Conservation (phyloP, 1,140 invertebrate genomes). For the Apolygus lucorum region DNA sequence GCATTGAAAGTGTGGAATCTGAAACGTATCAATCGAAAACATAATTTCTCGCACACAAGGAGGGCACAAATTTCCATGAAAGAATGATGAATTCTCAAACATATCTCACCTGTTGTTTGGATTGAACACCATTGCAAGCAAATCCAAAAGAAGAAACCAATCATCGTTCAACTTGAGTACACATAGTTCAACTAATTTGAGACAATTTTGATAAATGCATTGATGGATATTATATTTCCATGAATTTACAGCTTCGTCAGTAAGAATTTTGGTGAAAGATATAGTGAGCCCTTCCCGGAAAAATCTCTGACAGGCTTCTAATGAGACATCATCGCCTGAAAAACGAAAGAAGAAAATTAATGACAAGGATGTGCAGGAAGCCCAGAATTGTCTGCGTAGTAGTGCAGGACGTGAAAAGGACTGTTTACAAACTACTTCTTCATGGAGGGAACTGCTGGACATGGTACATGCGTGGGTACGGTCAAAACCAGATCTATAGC, state of each 20-base stretch:
- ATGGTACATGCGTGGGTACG: no score
- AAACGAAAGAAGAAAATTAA: no score
- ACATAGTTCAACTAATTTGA: conserved; percentile 84
- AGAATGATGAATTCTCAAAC: no score
- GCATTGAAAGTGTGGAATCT: conserved; percentile 92
- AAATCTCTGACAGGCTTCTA: conserved; percentile 87
- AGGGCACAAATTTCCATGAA: no score
- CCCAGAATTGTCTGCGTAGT: no score
- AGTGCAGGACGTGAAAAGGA: no score
- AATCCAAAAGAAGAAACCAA: conserved; percentile 85
- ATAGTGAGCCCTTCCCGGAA: conserved; percentile 89
- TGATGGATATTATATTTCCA: conserved; percentile 97
- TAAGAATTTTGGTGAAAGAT: conserved; percentile 94
- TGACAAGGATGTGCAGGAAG: no score
- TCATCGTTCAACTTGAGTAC: conserved; percentile 83
- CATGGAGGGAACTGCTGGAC: no score
- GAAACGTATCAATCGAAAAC: no score
- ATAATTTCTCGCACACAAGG: no score
- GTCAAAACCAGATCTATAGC: no score
- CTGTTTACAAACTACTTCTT: no score
- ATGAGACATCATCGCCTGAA: conserved; percentile 75
- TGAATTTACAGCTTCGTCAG: conserved; percentile 95
- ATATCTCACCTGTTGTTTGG: conserved; percentile 79
- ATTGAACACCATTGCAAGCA: conserved; percentile 88
- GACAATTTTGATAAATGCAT: conserved; percentile 88